Evolutionary conservation across 2,113 vertebrate genomes (phyloP).

Genomic region (Bombycilla garrulus): DNA sequence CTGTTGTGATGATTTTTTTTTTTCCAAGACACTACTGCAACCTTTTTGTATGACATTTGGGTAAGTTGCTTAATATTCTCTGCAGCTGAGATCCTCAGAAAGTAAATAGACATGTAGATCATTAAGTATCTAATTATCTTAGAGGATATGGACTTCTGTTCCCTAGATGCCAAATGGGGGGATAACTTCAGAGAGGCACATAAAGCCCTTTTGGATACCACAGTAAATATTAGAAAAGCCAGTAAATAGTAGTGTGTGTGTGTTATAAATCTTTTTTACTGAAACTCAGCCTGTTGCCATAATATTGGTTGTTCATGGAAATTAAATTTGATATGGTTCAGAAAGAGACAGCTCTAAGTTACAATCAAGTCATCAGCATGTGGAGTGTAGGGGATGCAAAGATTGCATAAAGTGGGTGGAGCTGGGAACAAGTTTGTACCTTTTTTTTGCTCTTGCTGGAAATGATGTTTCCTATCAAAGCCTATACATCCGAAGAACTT

Average conservation of each 20-base stretch:
- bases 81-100: slow-evolving; percentile 51
- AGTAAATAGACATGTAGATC: slow-evolving; percentile 68
- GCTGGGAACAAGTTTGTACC: background rate
- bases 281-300: background rate
- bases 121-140: slow-evolving; percentile 71
- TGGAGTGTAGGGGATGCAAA: background rate
- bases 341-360: background rate
- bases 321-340: background rate
- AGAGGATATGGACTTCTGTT: slow-evolving; percentile 60
- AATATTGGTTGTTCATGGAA: background rate
- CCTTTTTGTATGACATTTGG: slow-evolving; percentile 60
- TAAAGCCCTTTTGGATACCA: slow-evolving; percentile 26
- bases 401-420: background rate
- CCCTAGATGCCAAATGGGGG: slow-evolving; percentile 46
- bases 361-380: background rate
- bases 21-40: background rate
- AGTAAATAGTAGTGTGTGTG: background rate
- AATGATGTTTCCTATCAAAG: background rate
- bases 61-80: slow-evolving; percentile 52
- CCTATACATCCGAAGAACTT: background rate
- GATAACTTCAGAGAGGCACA: slow-evolving; percentile 12
- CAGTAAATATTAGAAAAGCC: slow-evolving; percentile 43
- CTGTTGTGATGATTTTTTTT: background rate
- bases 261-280: slow-evolving; percentile 23
- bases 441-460: background rate